These are phyloP conservation scores for Cinclus mexicanus DNA, from an alignment of 2,113 vertebrate species.

Conservation along the genomic window DNA sequence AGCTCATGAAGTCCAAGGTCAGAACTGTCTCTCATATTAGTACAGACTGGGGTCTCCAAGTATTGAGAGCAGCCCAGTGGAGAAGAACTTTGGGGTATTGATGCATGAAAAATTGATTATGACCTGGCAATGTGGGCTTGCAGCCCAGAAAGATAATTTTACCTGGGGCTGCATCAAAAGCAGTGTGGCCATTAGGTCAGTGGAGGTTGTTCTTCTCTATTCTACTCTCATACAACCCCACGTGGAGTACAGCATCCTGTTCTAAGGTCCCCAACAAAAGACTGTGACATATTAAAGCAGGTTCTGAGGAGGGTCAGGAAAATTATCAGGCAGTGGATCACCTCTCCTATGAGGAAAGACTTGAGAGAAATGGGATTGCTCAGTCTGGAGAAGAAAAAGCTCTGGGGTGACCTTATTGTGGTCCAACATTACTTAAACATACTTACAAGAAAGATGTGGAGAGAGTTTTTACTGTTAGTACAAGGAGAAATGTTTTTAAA, in stretches of 20 bases:
- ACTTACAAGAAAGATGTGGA: background rate
- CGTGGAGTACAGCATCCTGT: background rate
- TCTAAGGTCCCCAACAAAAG: background rate
- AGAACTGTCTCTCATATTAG: accelerated
- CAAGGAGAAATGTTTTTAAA: background rate
- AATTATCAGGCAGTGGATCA: background rate
- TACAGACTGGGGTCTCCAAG: background rate
- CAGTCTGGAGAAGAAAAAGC: background rate
- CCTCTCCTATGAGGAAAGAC: background rate
- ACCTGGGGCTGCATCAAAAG: background rate
- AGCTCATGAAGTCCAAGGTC: background rate
- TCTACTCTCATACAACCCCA: background rate
- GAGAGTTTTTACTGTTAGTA: background rate
- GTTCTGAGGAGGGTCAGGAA: background rate
- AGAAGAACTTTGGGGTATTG: background rate
- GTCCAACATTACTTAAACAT: background rate
- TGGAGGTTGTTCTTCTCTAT: background rate
- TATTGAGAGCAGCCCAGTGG: background rate
- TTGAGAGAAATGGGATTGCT: background rate
- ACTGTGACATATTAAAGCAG: accelerated
- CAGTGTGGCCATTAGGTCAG: too few species aligned
- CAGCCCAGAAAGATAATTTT: background rate
- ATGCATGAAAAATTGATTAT: background rate
- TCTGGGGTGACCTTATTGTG: background rate
- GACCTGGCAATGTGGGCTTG: accelerated